Evolutionary conservation across 2,113 vertebrate species (phyloP).

Genomic region (Edolisoma coerulescens): DNA sequence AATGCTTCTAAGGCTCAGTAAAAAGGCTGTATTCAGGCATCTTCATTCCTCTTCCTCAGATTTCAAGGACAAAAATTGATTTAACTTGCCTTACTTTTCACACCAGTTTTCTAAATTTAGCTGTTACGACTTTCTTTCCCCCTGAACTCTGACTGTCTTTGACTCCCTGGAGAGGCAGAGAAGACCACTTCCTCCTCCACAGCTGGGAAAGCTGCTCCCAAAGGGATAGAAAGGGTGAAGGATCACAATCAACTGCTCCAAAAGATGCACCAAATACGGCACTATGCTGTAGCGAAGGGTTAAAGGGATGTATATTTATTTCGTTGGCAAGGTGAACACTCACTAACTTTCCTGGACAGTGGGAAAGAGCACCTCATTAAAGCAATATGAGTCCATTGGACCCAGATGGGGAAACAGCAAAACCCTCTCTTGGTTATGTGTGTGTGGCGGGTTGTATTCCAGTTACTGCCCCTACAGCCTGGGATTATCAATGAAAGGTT

Average conservation of each 20-base stretch:
- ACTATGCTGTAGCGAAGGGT: background rate
- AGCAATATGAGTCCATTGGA: background rate
- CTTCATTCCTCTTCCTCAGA: constrained; percentile 7
- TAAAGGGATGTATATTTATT: constrained; percentile 12
- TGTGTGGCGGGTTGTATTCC: background rate
- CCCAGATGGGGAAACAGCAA: background rate
- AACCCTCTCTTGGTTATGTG: background rate
- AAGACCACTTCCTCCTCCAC: constrained; percentile 59
- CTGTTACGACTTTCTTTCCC: constrained; percentile 48
- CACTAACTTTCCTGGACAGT: background rate
- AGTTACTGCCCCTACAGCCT: background rate
- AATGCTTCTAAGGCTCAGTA: background rate
- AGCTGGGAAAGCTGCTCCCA: constrained; percentile 60
- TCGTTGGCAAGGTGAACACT: background rate
- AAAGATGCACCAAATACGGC: constrained; percentile 3
- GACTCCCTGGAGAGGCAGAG: constrained; percentile 5
- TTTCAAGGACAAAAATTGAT: constrained; percentile 29
- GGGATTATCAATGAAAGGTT: background rate
- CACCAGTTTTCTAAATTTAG: constrained; percentile 59
- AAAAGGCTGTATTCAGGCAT: constrained; percentile 2
- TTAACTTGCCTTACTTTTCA: constrained; percentile 51
- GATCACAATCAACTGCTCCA: constrained; percentile 7
- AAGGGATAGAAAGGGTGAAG: constrained; percentile 32
- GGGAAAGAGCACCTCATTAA: background rate
- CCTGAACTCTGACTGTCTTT: constrained; percentile 50